Percentiles rank a stretch among this genome's conserved stretches.
These are phyloP conservation scores for Neelides sp. DNA, from an alignment of 1,140 invertebrate species.

Conservation along the genomic window DNA sequence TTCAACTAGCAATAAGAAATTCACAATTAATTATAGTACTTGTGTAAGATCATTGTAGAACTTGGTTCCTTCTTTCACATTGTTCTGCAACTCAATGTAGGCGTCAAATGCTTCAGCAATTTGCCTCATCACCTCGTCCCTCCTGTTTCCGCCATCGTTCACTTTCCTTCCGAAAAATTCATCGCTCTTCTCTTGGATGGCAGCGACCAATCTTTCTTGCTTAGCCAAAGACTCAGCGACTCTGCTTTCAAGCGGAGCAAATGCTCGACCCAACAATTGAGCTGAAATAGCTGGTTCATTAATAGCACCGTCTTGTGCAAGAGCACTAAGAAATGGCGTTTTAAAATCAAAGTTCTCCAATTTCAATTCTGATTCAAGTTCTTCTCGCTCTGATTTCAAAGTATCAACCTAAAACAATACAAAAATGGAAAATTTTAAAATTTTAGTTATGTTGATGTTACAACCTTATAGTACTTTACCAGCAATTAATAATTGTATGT, in stretches of 20 bases:
- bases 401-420: slow-evolving; percentile 54
- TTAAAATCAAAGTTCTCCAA: slow-evolving; percentile 72
- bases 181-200: slow-evolving; percentile 52
- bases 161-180: slow-evolving; percentile 45
- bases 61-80: slow-evolving; percentile 88
- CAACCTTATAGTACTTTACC: too few species aligned
- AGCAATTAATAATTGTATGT: slow-evolving; percentile 2
- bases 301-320: slow-evolving; percentile 70
- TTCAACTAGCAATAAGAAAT: not conserved
- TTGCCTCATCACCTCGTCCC: slow-evolving; percentile 27
- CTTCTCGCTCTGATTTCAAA: slow-evolving; percentile 77
- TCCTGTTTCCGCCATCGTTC: slow-evolving; percentile 34
- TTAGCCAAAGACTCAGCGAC: slow-evolving; percentile 58
- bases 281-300: slow-evolving; percentile 71
- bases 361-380: slow-evolving; percentile 76
- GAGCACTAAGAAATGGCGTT: slow-evolving; percentile 59
- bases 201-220: slow-evolving; percentile 63
- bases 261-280: slow-evolving; percentile 61
- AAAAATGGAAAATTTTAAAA: not conserved
- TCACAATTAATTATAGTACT: slow-evolving; percentile 34
- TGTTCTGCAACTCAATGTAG: slow-evolving; percentile 76
- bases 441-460: too few species aligned
- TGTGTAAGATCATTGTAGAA: slow-evolving; percentile 97
- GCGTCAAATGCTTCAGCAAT: slow-evolving; percentile 78
- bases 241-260: slow-evolving; percentile 67